phyloP scores from a whole-genome alignment of 2,113 vertebrate genomes.

The Odontophorus gujanensis region DNA sequence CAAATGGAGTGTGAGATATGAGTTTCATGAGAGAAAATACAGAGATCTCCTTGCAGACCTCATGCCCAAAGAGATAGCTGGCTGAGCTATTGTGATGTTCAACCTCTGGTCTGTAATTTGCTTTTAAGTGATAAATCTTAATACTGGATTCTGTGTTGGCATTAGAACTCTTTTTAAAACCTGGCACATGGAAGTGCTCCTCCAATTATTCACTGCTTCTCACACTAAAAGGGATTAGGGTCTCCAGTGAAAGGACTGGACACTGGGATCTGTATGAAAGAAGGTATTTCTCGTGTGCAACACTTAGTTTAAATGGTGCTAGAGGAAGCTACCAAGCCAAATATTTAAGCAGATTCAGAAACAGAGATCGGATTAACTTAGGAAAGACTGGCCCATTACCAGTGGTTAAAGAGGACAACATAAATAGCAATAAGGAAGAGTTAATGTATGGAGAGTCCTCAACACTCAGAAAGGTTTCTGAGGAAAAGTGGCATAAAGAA shows the following conservation, averaged over 20 bases:
- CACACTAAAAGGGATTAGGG: not conserved
- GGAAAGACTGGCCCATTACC: not conserved
- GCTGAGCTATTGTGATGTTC: not conserved
- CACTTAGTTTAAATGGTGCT: not conserved
- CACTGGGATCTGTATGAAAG: not conserved
- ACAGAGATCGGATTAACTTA: not conserved
- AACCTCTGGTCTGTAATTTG: not conserved
- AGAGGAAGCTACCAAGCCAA: not conserved
- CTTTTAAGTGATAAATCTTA: not conserved
- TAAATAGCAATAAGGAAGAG: not conserved
- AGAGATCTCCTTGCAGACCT: not conserved
- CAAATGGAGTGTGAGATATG: not conserved
- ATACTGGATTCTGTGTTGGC: not conserved
- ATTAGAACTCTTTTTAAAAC: not conserved
- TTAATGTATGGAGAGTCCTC: not conserved
- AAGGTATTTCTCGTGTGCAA: not conserved
- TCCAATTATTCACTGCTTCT: not conserved
- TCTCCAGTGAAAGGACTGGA: not conserved
- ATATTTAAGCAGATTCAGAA: not conserved
- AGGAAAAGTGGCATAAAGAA: not conserved
- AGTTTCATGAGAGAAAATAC: not conserved
- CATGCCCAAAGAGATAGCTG: not conserved
- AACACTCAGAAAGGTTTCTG: not conserved
- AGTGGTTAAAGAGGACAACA: not conserved
- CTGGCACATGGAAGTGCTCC: not conserved